Evolutionary conservation across 30 jellyfish, hydroid and myxozoan species (phyloP).

Genomic region (Nemopilema nomurai): DNA sequence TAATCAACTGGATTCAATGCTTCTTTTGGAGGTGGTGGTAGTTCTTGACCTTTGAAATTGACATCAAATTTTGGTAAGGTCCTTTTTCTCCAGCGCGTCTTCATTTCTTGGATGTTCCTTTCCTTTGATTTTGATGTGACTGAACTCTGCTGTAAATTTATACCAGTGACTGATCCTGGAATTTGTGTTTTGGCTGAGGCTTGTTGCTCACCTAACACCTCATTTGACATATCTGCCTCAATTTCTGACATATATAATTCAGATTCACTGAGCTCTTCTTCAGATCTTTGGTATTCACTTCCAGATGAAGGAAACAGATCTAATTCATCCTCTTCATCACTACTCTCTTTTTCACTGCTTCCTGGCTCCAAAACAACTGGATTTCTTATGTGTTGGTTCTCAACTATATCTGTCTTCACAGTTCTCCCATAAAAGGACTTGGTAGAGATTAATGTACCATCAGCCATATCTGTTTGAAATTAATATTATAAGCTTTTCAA

Average conservation of each 20-base stretch:
- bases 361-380: neutral
- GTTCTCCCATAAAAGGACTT: neutral
- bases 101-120: slow-evolving; percentile 2
- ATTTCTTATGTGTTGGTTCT: neutral
- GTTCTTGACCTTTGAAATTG: slow-evolving; percentile 16
- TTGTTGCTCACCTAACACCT: neutral
- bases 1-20: slow-evolving; percentile 15
- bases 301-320: neutral
- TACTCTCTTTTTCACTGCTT: neutral
- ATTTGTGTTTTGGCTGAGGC: neutral
- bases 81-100: slow-evolving; percentile 17
- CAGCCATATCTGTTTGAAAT: neutral
- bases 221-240: neutral
- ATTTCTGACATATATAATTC: neutral
- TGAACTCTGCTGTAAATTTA: neutral
- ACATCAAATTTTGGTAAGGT: slow-evolving; percentile 1
- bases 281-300: neutral
- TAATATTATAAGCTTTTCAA: neutral
- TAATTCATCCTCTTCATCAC: neutral
- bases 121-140: neutral
- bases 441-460: neutral
- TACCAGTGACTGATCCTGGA: neutral
- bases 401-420: neutral
- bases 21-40: slow-evolving; percentile 4
- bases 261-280: neutral